A percentile compares a stretch with the other conserved stretches of the same genome.
Evolutionary conservation across 2,888 invertebrate species (phyloP).

Genomic region (Crocallis elinguaria): DNA sequence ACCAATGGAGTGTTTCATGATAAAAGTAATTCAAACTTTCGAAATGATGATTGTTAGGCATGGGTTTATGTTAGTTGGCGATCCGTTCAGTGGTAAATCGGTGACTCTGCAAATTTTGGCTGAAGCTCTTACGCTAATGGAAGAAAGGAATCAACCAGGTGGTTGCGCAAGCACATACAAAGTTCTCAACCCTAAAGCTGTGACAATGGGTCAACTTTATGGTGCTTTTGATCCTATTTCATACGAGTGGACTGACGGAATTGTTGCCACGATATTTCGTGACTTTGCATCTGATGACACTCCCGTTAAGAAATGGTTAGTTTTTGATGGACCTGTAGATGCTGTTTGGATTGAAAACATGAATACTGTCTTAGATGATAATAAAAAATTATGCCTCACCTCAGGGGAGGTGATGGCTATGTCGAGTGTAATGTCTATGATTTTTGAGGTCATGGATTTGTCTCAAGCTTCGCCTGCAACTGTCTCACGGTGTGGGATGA

Average conservation of each 20-base stretch:
- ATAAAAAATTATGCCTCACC: constrained; percentile 93
- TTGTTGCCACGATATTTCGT: constrained; percentile 92
- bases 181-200: constrained; percentile 96
- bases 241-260: constrained; percentile 96
- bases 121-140: constrained; percentile 89
- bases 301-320: constrained; percentile 94
- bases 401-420: constrained; percentile 95
- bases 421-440: constrained; percentile 92
- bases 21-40: constrained; percentile 95
- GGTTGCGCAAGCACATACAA: constrained; percentile 88
- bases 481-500: constrained; percentile 95
- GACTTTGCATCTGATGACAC: constrained; percentile 90
- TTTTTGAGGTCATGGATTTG: constrained; percentile 95
- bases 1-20: constrained; percentile 89
- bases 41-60: constrained; percentile 98
- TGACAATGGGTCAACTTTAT: constrained; percentile 96
- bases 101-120: constrained; percentile 90
- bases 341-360: constrained; percentile 96
- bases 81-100: constrained; percentile 93
- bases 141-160: constrained; percentile 82
- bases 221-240: constrained; percentile 96
- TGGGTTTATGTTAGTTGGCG: constrained; percentile 96
- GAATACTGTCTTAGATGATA: constrained; percentile 95
- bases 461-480: constrained; percentile 94
- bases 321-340: constrained; percentile 96